Evolutionary conservation across 2,113 vertebrate genomes (phyloP).

Genomic region (Notechis scutatus): DNA sequence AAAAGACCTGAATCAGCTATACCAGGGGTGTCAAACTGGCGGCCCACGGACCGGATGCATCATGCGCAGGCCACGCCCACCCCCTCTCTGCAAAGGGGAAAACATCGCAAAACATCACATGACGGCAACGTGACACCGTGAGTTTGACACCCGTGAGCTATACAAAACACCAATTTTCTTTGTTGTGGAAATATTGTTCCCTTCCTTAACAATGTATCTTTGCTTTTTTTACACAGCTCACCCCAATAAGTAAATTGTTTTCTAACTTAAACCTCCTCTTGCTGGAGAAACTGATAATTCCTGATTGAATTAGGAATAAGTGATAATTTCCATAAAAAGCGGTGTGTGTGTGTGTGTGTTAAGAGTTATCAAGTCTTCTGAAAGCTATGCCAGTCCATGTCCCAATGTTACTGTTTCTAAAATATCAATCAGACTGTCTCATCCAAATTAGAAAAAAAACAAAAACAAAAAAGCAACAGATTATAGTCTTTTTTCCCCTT

Average conservation of each 20-base stretch:
- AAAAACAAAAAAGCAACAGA: not conserved
- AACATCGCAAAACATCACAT: too few species aligned
- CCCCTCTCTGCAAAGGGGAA: too few species aligned
- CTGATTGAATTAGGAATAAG: not conserved
- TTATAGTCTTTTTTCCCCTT: conserved; percentile 45
- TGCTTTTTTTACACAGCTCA: not conserved
- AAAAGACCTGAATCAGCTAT: not conserved
- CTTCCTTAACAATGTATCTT: not conserved
- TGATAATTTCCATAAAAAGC: not conserved
- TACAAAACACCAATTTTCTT: not conserved
- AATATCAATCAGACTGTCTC: conserved; percentile 19
- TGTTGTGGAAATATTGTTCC: not conserved
- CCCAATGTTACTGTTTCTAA: not conserved
- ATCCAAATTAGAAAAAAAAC: not conserved
- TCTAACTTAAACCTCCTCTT: not conserved
- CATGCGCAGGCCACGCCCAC: too few species aligned
- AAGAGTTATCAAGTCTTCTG: not conserved
- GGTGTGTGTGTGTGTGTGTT: not conserved
- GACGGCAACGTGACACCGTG: too few species aligned
- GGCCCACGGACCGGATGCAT: too few species aligned
- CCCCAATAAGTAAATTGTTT: not conserved
- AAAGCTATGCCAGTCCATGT: not conserved
- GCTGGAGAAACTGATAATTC: not conserved
- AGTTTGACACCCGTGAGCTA: too few species aligned
- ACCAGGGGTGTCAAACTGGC: too few species aligned